A percentile compares a stretch with the other conserved stretches of the same genome.
Conservation (phyloP, 2,888 invertebrate genomes). For the Shargacucullia verbasci region DNA sequence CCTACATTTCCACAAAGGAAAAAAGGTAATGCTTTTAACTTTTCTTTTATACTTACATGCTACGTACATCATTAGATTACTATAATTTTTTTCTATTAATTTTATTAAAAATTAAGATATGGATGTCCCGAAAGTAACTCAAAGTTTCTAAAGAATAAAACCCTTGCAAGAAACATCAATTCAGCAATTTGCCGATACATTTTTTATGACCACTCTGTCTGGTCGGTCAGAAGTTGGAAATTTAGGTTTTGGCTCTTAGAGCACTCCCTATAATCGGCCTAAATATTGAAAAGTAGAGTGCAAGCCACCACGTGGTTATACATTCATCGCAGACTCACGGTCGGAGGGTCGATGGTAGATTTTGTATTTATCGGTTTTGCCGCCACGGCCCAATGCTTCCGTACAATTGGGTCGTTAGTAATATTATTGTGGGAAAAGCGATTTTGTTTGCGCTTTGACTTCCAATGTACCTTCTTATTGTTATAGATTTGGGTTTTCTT, state of each 20-base stretch:
- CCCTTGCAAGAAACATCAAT: slow-evolving; percentile 63
- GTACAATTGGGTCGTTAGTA: slow-evolving; percentile 88
- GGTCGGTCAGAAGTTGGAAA: slow-evolving; percentile 47
- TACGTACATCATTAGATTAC: slow-evolving; percentile 26
- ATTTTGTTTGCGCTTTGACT: slow-evolving; percentile 87
- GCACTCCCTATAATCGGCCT: slow-evolving; percentile 50
- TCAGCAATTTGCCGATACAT: slow-evolving; percentile 65
- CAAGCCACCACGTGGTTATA: slow-evolving; percentile 74
- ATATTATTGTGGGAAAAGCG: slow-evolving; percentile 87
- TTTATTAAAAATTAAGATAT: slow-evolving; percentile 58
- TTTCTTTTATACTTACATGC: slow-evolving; percentile 18
- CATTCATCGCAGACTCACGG: slow-evolving; percentile 74
- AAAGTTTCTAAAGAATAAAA: slow-evolving; percentile 66
- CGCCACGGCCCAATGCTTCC: slow-evolving; percentile 82
- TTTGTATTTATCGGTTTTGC: slow-evolving; percentile 87
- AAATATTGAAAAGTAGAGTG: slow-evolving; percentile 71
- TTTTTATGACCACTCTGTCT: slow-evolving; percentile 72
- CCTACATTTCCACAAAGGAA: slow-evolving; percentile 90
- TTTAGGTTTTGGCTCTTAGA: slow-evolving; percentile 73
- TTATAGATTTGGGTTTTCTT: slow-evolving; percentile 82
- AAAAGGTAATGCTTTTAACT: slow-evolving; percentile 86
- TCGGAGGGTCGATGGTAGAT: slow-evolving; percentile 82
- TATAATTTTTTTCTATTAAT: slow-evolving; percentile 41
- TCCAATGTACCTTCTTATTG: slow-evolving; percentile 83
- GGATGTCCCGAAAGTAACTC: slow-evolving; percentile 61